Evolutionary conservation across 2,888 invertebrate species (phyloP).

Genomic region (Phaedon cochleariae): DNA sequence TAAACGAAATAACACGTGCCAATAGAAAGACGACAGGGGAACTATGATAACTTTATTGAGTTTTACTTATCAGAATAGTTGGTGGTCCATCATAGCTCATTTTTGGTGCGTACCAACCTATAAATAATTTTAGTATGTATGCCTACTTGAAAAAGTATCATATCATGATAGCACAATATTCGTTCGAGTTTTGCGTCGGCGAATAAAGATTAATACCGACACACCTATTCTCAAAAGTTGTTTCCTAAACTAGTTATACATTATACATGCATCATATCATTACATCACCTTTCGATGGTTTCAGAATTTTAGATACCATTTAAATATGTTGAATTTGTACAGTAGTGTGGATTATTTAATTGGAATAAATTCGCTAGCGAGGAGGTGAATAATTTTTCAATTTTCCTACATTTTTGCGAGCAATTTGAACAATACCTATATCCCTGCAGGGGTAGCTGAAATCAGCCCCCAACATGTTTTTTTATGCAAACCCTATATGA

Average conservation of each 20-base stretch:
- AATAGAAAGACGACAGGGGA: not conserved
- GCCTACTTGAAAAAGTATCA: not conserved
- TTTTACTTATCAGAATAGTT: not conserved
- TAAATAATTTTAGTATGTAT: not conserved
- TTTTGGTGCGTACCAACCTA: not conserved
- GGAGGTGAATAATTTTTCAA: too few relatives aligned
- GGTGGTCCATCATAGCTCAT: not conserved
- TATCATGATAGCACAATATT: constrained; percentile 21
- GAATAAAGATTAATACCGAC: constrained; percentile 41
- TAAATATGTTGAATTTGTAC: too few relatives aligned
- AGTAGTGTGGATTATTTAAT: not conserved
- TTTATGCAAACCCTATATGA: too few relatives aligned
- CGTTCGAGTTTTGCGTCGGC: constrained; percentile 36
- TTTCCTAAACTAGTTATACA: constrained; percentile 24
- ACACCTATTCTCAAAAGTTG: constrained; percentile 41
- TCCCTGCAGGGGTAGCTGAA: too few relatives aligned
- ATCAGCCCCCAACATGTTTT: too few relatives aligned
- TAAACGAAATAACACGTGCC: constrained; percentile 4
- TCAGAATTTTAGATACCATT: too few relatives aligned
- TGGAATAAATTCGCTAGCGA: too few relatives aligned
- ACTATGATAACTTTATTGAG: not conserved
- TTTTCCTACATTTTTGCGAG: not conserved
- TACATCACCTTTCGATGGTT: constrained; percentile 7
- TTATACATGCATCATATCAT: constrained; percentile 11
- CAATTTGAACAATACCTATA: too few relatives aligned